phyloP scores from a whole-genome alignment of 2,113 vertebrate genomes.

The Coreoperca whiteheadi region DNA sequence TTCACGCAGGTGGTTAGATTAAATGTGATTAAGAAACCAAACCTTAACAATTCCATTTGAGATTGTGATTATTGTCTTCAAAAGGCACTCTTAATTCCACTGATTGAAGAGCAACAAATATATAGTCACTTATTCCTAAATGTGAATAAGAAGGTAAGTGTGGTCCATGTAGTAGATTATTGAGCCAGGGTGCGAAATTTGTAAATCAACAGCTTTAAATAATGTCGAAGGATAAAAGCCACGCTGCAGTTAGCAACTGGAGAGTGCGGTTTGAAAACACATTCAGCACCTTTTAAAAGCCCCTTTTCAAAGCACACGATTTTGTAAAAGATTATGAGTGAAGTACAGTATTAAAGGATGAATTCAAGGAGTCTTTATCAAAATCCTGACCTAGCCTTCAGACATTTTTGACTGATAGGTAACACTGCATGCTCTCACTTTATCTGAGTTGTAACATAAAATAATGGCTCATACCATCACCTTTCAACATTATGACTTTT shows the following conservation, averaged over 20 bases:
- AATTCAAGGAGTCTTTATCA: not conserved
- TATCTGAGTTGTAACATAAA: not conserved
- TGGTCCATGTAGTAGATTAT: not conserved
- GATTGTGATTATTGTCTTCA: slow-evolving; percentile 53
- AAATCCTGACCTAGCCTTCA: not conserved
- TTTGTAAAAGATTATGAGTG: not conserved
- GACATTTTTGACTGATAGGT: not conserved
- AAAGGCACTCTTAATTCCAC: slow-evolving; percentile 56
- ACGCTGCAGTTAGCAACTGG: not conserved
- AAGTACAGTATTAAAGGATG: not conserved
- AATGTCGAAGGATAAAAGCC: not conserved
- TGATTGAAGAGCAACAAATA: slow-evolving; percentile 39
- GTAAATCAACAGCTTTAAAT: not conserved
- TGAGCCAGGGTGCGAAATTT: not conserved
- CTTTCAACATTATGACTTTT: too few relatives aligned
- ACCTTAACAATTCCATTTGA: slow-evolving; percentile 22
- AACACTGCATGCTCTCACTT: not conserved
- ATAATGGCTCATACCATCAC: not conserved
- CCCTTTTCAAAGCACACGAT: not conserved
- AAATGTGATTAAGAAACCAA: slow-evolving; percentile 42
- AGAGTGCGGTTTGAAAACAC: not conserved
- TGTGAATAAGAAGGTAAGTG: not conserved
- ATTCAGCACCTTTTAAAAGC: too few relatives aligned
- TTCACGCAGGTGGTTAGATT: slow-evolving; percentile 26
- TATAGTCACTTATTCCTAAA: not conserved